phyloP scores from a whole-genome alignment of 2,797 vertebrate species.

The Octomys mimax region DNA sequence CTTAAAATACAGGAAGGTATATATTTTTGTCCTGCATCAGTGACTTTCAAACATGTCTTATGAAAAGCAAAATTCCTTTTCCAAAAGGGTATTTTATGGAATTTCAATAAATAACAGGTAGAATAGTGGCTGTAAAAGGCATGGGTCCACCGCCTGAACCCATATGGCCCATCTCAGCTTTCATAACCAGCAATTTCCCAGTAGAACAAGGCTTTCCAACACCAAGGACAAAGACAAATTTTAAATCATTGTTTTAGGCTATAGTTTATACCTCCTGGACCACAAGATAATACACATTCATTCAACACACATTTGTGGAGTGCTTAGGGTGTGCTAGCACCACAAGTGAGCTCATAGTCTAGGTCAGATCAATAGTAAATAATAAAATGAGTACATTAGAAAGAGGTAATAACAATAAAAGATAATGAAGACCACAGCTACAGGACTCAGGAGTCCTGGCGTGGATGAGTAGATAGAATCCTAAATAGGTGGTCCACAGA shows the following conservation, averaged over 20 bases:
- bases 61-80: slow-evolving; percentile 27
- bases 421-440: not conserved
- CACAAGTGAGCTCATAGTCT: not conserved
- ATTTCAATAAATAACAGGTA: not conserved
- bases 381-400: not conserved
- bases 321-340: not conserved
- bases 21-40: not conserved
- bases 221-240: not conserved
- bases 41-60: slow-evolving; percentile 32
- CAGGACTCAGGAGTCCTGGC: not conserved
- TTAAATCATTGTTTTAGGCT: not conserved
- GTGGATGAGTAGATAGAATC: not conserved
- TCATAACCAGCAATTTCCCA: not conserved
- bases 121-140: not conserved
- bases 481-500: not conserved
- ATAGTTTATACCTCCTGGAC: not conserved
- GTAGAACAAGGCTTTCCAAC: not conserved
- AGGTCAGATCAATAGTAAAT: not conserved
- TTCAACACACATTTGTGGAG: not conserved
- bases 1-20: not conserved
- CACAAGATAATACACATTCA: not conserved
- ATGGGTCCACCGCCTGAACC: not conserved
- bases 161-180: not conserved
- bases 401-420: not conserved
- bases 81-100: slow-evolving; percentile 47